Base-by-base conservation (phyloP, 2,888 invertebrate species). In the Netelia virgata region DNA sequence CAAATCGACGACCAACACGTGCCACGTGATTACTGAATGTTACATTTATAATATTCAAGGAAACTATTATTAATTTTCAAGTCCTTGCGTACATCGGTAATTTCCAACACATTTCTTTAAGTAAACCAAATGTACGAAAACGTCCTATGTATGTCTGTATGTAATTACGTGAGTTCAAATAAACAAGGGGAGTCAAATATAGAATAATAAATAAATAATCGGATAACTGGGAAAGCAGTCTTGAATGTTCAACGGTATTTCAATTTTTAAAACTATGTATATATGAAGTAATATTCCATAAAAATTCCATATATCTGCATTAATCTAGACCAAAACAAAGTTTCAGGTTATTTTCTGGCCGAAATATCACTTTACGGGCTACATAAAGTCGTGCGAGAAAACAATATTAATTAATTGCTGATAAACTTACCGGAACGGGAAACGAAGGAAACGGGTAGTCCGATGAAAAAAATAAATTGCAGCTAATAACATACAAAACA, bases 401-500 rank as follows among this genome's bases (percentile, higher is more conserved):
- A 70, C 28, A 50, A 59, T 50, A 61, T 53, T 8, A 63, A 23
- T 61, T 36, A 61, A 28, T 64, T 3, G 9, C 47, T 23, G 55
- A 28, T 57, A 47, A 57, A 82, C 64, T 82, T 66, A 66, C 82
- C 76, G 70, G 61, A 76, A 76, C 61, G 47, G 64, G 70, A 64
- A 61, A 76, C 28, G 75, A 63, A 28, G 1, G 47, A 75, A 18
- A 59, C 61, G 14, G 59, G 41, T 68, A 20, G 36, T 64, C 41
- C 69, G 73, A 59, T n/a, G 50, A 73, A 53, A 23, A 57, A 43
- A 41, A 70, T 41, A 70, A 70, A 70, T 76, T 64, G 57, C 76
- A 76, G 76, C 64, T 70, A 76, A 76, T 66, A 76, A 66, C 70
- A 20, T 43, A 57, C 47, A 61, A 61, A 36, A 36, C 43, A 14